Percentiles rank a stretch among this genome's conserved stretches.
Conservation (phyloP, 35 echinoderm and acorn worm genomes). For the Apostichopus japonicus region DNA sequence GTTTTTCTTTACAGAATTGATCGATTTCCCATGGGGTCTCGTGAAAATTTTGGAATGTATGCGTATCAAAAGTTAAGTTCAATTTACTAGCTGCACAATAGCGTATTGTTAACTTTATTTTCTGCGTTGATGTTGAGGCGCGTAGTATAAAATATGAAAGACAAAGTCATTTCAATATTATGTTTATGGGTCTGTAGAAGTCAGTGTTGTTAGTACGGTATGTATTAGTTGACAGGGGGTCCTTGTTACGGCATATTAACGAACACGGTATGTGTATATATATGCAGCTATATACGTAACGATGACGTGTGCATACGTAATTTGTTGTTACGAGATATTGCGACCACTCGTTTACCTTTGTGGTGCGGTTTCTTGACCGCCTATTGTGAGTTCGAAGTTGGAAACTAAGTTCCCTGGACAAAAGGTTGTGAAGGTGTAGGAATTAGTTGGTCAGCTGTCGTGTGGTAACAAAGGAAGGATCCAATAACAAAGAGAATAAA, state of each 20-base stretch:
- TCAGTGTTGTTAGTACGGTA: not conserved
- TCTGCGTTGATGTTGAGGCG: not conserved
- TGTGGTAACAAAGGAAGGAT: not conserved
- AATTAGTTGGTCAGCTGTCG: not conserved
- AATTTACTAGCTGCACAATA: constrained; percentile 32
- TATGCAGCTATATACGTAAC: not conserved
- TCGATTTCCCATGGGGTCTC: constrained; percentile 41
- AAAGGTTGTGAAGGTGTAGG: not conserved
- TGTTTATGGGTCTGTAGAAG: not conserved
- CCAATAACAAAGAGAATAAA: not conserved
- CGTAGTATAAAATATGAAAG: not conserved
- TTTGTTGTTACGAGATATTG: not conserved
- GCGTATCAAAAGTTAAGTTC: constrained; percentile 12
- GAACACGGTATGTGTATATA: not conserved
- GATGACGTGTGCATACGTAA: not conserved
- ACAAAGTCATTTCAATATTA: not conserved
- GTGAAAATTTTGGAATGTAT: not conserved
- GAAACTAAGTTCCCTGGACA: not conserved
- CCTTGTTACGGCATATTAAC: not conserved
- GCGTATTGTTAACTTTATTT: constrained; percentile 11
- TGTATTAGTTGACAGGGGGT: not conserved
- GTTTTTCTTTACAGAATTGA: constrained; percentile 19
- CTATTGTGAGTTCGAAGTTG: not conserved
- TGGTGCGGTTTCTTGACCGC: not conserved
- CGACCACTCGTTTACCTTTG: not conserved